A percentile compares a stretch with the other conserved stretches of the same genome.
These are phyloP conservation scores for Corynorhinus townsendii DNA, from an alignment of 2,113 vertebrate species.

Conservation along the genomic window DNA sequence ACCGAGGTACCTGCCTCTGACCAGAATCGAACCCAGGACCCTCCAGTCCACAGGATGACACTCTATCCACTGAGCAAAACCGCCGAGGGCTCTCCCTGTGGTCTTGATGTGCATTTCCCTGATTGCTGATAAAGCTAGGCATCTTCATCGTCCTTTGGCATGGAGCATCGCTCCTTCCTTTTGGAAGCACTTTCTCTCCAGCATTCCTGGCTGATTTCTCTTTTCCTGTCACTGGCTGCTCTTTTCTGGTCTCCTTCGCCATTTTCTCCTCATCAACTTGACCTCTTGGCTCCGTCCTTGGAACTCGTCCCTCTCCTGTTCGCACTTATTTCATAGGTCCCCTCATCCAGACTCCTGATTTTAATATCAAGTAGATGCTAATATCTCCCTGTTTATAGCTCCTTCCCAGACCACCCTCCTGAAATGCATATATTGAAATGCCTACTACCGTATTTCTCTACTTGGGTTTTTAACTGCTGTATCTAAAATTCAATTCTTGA, in stretches of 20 bases:
- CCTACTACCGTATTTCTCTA: not conserved
- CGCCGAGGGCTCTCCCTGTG: not conserved
- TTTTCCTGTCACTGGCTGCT: not conserved
- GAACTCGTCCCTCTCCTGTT: not conserved
- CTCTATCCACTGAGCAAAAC: too few species aligned
- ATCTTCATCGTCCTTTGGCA: not conserved
- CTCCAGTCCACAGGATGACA: too few species aligned
- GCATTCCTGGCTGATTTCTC: not conserved
- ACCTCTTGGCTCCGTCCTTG: not conserved
- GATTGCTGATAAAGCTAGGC: not conserved
- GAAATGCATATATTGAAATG: not conserved
- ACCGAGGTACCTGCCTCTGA: too few species aligned
- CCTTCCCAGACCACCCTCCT: not conserved
- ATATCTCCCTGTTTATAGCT: not conserved
- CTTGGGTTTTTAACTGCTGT: not conserved
- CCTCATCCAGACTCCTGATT: not conserved
- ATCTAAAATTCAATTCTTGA: not conserved
- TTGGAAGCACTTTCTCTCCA: not conserved
- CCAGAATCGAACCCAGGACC: too few species aligned
- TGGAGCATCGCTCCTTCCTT: not conserved
- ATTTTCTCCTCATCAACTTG: not conserved
- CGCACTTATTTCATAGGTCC: not conserved
- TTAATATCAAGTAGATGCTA: not conserved
- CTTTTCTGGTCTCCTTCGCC: not conserved
- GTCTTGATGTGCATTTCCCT: not conserved